Evolutionary conservation across 2,888 invertebrate species (phyloP).

Genomic region (Lepidocyrtoides sp.): DNA sequence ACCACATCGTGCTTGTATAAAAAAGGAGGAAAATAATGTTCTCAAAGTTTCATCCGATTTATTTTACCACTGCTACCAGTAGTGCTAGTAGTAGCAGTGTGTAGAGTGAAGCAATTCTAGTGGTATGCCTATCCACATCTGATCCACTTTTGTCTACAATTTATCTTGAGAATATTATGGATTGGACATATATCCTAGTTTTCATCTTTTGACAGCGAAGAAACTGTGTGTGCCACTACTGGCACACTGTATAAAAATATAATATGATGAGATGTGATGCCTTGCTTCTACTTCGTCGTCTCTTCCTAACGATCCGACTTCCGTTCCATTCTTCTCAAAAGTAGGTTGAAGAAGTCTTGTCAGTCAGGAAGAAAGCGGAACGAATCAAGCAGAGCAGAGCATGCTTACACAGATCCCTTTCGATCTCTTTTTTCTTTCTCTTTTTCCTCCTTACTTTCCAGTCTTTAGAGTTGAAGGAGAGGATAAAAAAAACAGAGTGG

Average conservation of each 20-base stretch:
- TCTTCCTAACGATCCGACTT: conserved; percentile 69
- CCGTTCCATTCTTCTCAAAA: conserved; percentile 69
- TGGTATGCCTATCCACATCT: conserved; percentile 47
- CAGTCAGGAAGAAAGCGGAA: conserved; percentile 70
- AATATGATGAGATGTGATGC: conserved; percentile 56
- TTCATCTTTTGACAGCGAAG: conserved; percentile 60
- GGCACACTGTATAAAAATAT: conserved; percentile 25
- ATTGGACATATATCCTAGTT: conserved; percentile 53
- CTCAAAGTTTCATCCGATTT: conserved; percentile 53
- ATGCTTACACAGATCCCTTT: conserved; percentile 63
- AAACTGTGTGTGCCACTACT: conserved; percentile 17
- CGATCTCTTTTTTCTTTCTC: conserved; percentile 36
- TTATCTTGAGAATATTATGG: conserved; percentile 65
- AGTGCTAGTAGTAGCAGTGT: too few relatives aligned
- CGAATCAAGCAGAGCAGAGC: conserved; percentile 65
- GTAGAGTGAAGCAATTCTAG: conserved; percentile 6
- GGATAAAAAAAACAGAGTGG: not conserved
- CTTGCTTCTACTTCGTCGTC: conserved; percentile 12
- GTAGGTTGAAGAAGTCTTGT: conserved; percentile 74
- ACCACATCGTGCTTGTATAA: not conserved
- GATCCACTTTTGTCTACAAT: conserved; percentile 65
- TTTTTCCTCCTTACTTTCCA: conserved; percentile 55
- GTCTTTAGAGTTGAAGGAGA: not conserved
- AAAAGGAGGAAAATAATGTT: conserved; percentile 11
- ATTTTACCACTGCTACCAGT: conserved; percentile 13